Evolutionary conservation across 1,140 invertebrate genomes (phyloP).

Genomic region (Saccostrea cuccullata): DNA sequence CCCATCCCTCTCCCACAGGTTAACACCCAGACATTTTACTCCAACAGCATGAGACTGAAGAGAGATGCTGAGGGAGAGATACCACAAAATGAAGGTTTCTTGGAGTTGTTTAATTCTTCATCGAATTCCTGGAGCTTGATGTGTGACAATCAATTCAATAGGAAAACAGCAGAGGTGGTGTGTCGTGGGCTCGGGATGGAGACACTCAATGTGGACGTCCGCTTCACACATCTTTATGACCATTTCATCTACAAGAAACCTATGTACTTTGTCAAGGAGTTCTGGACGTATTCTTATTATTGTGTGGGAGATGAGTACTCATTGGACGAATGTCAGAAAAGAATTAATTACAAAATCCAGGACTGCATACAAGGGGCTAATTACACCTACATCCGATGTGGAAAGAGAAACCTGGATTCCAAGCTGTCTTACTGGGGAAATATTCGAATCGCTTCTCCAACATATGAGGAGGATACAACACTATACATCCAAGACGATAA

Average conservation of each 20-base stretch:
- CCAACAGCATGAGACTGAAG: slow-evolving; percentile 52
- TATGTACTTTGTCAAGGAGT: slow-evolving; percentile 81
- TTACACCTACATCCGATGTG: slow-evolving; percentile 97
- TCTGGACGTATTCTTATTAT: slow-evolving; percentile 94
- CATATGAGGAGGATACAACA: slow-evolving; percentile 87
- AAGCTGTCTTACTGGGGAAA: slow-evolving; percentile 96
- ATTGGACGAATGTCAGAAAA: slow-evolving; percentile 91
- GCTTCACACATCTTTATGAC: slow-evolving; percentile 75
- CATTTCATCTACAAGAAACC: slow-evolving; percentile 76
- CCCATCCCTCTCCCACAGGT: not conserved
- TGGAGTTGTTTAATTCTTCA: slow-evolving; percentile 96
- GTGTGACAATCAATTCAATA: slow-evolving; percentile 94
- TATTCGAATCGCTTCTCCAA: slow-evolving; percentile 91
- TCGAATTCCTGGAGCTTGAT: slow-evolving; percentile 97
- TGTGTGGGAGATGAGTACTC: slow-evolving; percentile 89
- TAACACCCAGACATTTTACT: slow-evolving; percentile 10
- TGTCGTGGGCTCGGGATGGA: slow-evolving; percentile 96
- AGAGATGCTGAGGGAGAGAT: slow-evolving; percentile 57
- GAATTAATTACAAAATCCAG: slow-evolving; percentile 79
- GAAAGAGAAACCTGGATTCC: slow-evolving; percentile 85
- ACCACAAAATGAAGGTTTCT: slow-evolving; percentile 83
- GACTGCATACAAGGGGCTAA: slow-evolving; percentile 83
- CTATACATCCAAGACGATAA: slow-evolving; percentile 72
- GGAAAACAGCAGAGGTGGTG: slow-evolving; percentile 83
- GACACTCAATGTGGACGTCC: slow-evolving; percentile 86